These are phyloP conservation scores for Lacanobia wlatinum DNA, from an alignment of 2,888 invertebrate species.

Conservation along the genomic window DNA sequence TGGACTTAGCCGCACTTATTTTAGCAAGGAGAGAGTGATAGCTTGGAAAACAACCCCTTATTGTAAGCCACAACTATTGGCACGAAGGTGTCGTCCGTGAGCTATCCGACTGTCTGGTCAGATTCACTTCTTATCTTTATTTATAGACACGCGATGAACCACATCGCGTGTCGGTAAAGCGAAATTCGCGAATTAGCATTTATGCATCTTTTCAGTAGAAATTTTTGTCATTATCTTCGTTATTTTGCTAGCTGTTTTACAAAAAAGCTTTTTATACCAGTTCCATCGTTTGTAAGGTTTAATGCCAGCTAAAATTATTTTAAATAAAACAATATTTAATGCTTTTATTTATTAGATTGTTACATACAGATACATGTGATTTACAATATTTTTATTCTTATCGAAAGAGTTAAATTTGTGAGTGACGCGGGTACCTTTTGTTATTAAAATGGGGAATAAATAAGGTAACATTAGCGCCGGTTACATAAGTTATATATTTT, in stretches of 20 bases:
- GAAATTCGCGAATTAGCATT: neutral
- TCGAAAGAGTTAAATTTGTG: slow-evolving; percentile 62
- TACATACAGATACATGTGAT: slow-evolving; percentile 66
- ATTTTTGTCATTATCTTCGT: too few species aligned
- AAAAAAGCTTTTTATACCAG: neutral
- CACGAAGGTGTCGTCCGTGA: neutral
- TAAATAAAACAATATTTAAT: slow-evolving; percentile 65
- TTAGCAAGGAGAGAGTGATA: too few species aligned
- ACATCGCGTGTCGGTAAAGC: neutral
- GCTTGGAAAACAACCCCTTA: too few species aligned
- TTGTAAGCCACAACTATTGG: neutral
- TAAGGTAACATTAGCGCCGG: slow-evolving; percentile 90
- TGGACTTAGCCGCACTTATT: too few species aligned
- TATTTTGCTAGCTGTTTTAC: neutral
- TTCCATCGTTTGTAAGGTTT: neutral
- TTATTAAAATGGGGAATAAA: slow-evolving; percentile 72
- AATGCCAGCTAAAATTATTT: neutral
- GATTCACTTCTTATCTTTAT: neutral
- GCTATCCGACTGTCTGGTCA: neutral
- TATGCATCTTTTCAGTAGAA: neutral
- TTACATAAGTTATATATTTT: slow-evolving; percentile 68
- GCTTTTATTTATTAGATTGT: slow-evolving; percentile 74
- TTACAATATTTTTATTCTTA: slow-evolving; percentile 61
- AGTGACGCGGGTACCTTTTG: slow-evolving; percentile 83
- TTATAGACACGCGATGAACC: neutral